Percentiles rank a stretch among this genome's conserved stretches.
Evolutionary conservation across 2,113 vertebrate genomes (phyloP).

Genomic region (Sander vitreus): DNA sequence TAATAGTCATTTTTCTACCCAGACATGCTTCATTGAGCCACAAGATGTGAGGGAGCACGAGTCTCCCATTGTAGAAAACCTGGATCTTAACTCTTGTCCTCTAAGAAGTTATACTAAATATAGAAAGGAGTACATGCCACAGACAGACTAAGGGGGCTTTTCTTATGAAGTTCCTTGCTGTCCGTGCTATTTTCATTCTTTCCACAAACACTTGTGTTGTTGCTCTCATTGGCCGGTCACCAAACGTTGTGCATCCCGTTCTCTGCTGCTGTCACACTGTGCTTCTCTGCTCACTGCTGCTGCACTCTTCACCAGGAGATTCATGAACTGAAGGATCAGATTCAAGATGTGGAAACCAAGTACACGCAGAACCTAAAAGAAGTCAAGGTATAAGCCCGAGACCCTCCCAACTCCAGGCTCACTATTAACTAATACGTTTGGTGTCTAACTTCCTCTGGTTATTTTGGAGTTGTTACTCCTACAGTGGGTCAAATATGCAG

Average conservation of each 20-base stretch:
- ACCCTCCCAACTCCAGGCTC: slow-evolving; percentile 1
- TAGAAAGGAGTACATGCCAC: background rate
- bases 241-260: slow-evolving; percentile 46
- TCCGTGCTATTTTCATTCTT: slow-evolving; percentile 3
- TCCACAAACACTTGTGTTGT: slow-evolving; percentile 9
- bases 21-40: background rate
- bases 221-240: background rate
- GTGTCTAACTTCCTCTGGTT: slow-evolving; percentile 4
- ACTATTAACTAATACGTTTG: background rate
- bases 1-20: background rate
- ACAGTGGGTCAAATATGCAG: background rate
- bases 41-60: background rate
- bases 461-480: background rate
- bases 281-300: slow-evolving; percentile 38
- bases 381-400: slow-evolving; percentile 88
- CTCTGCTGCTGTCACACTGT: background rate
- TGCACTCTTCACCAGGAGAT: slow-evolving; percentile 88
- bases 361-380: slow-evolving; percentile 95
- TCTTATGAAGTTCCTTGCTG: background rate
- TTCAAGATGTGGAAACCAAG: slow-evolving; percentile 95
- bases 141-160: background rate
- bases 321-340: slow-evolving; percentile 97
- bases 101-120: background rate
- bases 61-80: background rate
- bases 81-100: background rate